Evolutionary conservation across 2,797 vertebrate species (phyloP).

Genomic region (Gila robusta): DNA sequence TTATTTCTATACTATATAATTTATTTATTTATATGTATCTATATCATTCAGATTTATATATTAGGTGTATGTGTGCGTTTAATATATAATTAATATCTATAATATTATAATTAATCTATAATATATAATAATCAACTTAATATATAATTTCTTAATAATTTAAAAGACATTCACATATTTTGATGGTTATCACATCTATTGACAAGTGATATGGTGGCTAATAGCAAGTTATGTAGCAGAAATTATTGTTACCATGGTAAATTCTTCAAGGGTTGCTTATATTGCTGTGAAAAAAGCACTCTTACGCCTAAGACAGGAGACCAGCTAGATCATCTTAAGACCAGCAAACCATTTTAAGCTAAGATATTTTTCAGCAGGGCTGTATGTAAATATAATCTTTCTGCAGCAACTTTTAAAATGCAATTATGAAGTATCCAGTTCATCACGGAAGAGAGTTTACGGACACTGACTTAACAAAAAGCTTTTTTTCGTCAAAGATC

Average conservation of each 20-base stretch:
- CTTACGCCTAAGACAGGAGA: background rate
- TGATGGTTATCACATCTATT: background rate
- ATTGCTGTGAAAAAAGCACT: background rate
- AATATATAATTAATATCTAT: too few species aligned
- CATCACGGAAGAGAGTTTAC: background rate
- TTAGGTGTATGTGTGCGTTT: too few species aligned
- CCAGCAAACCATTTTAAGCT: background rate
- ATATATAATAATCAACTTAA: too few species aligned
- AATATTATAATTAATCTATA: too few species aligned
- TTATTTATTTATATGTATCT: too few species aligned
- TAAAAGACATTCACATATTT: too few species aligned
- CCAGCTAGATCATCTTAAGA: background rate
- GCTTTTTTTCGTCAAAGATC: background rate
- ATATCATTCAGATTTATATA: too few species aligned
- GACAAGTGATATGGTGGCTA: background rate
- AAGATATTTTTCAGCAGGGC: background rate
- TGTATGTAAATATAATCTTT: background rate
- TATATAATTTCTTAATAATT: too few species aligned
- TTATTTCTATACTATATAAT: too few species aligned
- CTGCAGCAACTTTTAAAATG: background rate
- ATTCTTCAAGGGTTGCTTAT: background rate
- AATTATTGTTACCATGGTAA: background rate
- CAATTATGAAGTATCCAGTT: background rate
- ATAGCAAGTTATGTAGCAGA: background rate
- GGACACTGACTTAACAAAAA: background rate